These are phyloP conservation scores for Crotalus helleri DNA, from an alignment of 2,113 vertebrate species.

Conservation along the genomic window DNA sequence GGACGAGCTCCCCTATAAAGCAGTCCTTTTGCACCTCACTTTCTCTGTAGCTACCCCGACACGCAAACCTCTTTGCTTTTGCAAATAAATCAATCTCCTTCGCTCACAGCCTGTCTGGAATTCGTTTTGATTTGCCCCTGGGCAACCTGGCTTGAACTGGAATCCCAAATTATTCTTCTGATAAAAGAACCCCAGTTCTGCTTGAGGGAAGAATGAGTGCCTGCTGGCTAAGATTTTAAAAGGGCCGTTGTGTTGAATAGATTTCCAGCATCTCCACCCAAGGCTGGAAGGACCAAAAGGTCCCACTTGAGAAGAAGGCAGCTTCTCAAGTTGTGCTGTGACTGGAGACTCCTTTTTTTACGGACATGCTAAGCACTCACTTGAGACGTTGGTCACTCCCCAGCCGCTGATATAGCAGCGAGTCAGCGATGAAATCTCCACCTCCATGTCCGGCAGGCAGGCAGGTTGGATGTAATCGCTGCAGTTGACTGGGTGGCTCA, in stretches of 20 bases:
- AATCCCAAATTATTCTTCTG: not conserved
- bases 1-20: not conserved
- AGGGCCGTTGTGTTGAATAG: not conserved
- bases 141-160: not conserved
- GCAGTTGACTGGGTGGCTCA: slow-evolving; percentile 49
- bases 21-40: not conserved
- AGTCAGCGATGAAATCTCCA: slow-evolving; percentile 17
- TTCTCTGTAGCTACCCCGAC: not conserved
- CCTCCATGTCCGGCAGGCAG: slow-evolving; percentile 51
- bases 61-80: not conserved
- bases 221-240: not conserved
- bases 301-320: not conserved
- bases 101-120: not conserved
- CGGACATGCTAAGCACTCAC: not conserved
- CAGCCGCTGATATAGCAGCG: slow-evolving; percentile 47
- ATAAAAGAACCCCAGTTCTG: not conserved
- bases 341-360: not conserved
- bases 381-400: slow-evolving; percentile 6
- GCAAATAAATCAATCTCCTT: not conserved
- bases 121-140: not conserved
- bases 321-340: not conserved
- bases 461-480: slow-evolving; percentile 38
- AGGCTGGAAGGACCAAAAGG: not conserved
- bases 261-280: not conserved
- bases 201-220: not conserved